Conservation (phyloP, 2,888 invertebrate genomes). For the Pristionchus mayeri region DNA sequence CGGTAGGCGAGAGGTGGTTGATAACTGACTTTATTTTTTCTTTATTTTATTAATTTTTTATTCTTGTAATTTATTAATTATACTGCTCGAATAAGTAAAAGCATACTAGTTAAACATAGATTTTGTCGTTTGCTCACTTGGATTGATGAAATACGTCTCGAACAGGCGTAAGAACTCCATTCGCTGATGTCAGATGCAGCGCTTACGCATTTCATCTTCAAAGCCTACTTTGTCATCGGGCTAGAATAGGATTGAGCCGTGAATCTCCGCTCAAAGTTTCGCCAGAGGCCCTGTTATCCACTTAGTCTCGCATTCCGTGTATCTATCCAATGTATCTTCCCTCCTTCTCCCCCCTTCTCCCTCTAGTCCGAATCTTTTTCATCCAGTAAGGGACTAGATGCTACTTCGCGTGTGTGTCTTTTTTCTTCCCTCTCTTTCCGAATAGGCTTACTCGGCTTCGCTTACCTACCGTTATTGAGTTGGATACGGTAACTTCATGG, state of each 20-base stretch:
- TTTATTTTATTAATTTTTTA: background rate
- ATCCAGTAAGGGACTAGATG: background rate
- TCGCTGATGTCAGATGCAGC: too few species aligned
- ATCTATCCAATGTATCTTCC: conserved; percentile 12
- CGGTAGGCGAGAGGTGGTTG: background rate
- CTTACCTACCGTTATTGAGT: too few species aligned
- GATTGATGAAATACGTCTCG: too few species aligned
- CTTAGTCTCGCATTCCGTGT: conserved; percentile 19
- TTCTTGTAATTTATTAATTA: background rate
- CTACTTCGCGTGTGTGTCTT: background rate
- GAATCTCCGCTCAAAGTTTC: too few species aligned
- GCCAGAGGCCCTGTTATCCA: background rate
- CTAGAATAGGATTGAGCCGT: too few species aligned
- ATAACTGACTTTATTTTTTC: conserved; percentile 2
- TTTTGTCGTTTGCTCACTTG: too few species aligned
- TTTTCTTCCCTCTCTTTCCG: background rate
- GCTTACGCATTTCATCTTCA: background rate
- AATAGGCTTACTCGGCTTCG: background rate
- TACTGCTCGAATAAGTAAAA: background rate
- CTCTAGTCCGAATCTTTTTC: conserved; percentile 13
- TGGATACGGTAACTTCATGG: too few species aligned
- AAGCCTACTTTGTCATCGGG: background rate
- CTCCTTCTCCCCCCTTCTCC: background rate
- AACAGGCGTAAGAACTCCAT: too few species aligned
- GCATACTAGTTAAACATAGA: background rate